Evolutionary conservation across 2,797 vertebrate species (phyloP).

Genomic region (Falco columbarius): DNA sequence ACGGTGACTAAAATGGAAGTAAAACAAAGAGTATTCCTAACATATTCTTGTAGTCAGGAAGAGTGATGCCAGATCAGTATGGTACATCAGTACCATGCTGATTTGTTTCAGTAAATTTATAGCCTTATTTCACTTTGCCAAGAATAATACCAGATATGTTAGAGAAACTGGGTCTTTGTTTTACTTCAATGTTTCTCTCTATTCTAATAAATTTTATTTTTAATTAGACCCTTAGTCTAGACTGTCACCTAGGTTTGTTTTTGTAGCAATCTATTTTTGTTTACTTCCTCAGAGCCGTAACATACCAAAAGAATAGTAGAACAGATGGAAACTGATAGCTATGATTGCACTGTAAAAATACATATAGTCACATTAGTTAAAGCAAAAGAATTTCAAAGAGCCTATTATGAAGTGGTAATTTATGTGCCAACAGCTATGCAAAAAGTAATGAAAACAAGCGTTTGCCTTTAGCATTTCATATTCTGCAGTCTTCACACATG

Average conservation of each 20-base stretch:
- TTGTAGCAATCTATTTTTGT: conserved; percentile 53
- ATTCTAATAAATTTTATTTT: conserved; percentile 54
- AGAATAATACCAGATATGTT: conserved; percentile 53
- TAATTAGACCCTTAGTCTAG: conserved; percentile 59
- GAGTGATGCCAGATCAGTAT: neutral
- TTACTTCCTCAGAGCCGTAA: conserved; percentile 40
- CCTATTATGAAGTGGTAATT: conserved; percentile 22
- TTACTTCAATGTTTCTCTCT: neutral
- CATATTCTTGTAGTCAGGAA: neutral
- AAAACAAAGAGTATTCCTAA: conserved; percentile 4
- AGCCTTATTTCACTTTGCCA: neutral
- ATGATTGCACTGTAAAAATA: conserved; percentile 12
- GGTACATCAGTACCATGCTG: neutral
- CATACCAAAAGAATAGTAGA: conserved; percentile 37
- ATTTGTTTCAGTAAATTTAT: conserved; percentile 33
- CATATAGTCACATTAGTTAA: neutral
- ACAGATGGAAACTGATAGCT: conserved; percentile 54
- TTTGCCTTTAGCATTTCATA: neutral
- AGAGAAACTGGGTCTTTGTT: conserved; percentile 44
- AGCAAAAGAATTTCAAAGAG: conserved; percentile 1
- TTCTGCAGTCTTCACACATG: neutral
- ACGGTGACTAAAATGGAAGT: neutral
- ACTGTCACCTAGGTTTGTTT: conserved; percentile 52
- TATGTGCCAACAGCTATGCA: conserved; percentile 21
- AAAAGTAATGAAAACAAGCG: neutral